phyloP scores from a whole-genome alignment of 2,888 invertebrate species.

The Atethmia centrago region DNA sequence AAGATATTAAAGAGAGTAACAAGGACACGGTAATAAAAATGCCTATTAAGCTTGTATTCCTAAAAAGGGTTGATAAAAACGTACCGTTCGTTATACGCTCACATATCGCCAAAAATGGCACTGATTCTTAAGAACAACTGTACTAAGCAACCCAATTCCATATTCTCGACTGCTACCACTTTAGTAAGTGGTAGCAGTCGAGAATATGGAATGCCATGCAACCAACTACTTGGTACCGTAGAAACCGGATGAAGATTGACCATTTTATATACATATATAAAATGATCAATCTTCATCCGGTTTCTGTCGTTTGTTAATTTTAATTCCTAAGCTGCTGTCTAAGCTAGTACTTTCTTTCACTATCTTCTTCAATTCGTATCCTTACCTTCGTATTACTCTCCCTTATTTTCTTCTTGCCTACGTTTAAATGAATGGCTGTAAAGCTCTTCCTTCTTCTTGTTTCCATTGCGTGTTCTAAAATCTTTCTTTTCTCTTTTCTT shows the following conservation, averaged over 20 bases:
- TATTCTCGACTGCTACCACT: conserved; percentile 17
- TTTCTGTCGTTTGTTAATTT: not conserved
- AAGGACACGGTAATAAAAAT: conserved; percentile 39
- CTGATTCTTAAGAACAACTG: conserved; percentile 13
- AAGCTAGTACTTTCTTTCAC: too few relatives aligned
- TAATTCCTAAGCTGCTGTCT: not conserved
- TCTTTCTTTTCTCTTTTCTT: not conserved
- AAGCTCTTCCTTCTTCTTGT: not conserved
- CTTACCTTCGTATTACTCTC: not conserved
- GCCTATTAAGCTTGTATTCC: conserved; percentile 15
- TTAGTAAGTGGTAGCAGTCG: too few relatives aligned
- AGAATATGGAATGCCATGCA: too few relatives aligned
- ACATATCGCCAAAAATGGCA: not conserved
- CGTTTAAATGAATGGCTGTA: too few relatives aligned
- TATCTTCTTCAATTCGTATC: not conserved
- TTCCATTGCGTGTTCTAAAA: not conserved
- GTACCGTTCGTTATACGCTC: conserved; percentile 16
- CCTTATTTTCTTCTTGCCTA: not conserved
- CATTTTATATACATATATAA: too few relatives aligned
- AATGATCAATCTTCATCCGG: not conserved
- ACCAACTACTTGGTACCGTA: not conserved
- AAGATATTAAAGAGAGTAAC: conserved; percentile 36
- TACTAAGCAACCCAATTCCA: conserved; percentile 2
- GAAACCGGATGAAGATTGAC: too few relatives aligned
- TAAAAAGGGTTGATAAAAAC: conserved; percentile 19